These are phyloP conservation scores for Autographa gamma DNA, from an alignment of 2,888 invertebrate genomes.

Conservation along the genomic window DNA sequence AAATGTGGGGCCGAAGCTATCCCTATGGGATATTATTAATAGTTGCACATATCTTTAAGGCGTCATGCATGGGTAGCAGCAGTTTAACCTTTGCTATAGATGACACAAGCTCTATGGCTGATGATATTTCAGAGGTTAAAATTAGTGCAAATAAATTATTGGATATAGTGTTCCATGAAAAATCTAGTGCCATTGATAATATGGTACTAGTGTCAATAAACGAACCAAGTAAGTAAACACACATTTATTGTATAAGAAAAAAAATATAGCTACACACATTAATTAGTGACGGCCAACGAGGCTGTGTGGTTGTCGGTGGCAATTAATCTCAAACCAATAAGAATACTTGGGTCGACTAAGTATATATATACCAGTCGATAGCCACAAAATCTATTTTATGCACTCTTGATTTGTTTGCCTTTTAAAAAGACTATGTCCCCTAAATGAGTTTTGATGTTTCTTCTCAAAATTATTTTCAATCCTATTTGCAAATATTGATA, in stretches of 20 bases:
- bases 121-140: constrained; percentile 59
- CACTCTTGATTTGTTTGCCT: no score
- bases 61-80: constrained; percentile 50
- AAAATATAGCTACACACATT: no score
- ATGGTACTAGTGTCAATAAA: constrained; percentile 68
- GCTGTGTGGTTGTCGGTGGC: no score
- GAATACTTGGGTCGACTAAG: no score
- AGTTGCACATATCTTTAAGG: constrained; percentile 26
- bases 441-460: no score
- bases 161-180: constrained; percentile 54
- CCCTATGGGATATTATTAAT: constrained; percentile 26
- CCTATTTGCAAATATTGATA: no score
- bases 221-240: constrained; percentile 61
- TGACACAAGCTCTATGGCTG: constrained; percentile 59
- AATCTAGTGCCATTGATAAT: constrained; percentile 59
- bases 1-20: constrained; percentile 29
- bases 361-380: no score
- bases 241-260: background rate
- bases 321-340: no score
- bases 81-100: constrained; percentile 66
- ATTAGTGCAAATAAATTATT: constrained; percentile 52
- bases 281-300: no score
- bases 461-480: no score
- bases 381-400: no score
- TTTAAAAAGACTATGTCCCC: no score